Evolutionary conservation across 2,797 vertebrate genomes (phyloP).

Genomic region (Microtus obscurus): DNA sequence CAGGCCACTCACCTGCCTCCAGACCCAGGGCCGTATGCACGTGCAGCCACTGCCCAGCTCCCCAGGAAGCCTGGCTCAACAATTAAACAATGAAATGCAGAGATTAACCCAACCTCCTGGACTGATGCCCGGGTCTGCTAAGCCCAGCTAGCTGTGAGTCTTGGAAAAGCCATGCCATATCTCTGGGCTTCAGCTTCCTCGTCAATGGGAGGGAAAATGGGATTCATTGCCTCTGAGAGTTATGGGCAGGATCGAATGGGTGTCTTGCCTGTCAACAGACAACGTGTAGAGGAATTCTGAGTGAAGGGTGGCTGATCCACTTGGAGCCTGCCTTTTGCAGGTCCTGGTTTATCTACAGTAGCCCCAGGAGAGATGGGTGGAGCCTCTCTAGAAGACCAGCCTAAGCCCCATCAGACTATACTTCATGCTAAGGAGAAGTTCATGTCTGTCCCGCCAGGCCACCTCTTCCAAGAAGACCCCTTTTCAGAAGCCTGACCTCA

Average conservation of each 20-base stretch:
- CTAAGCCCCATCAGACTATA: background rate
- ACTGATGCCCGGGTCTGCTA: background rate
- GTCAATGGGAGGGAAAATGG: background rate
- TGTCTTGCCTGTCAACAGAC: rapidly evolving
- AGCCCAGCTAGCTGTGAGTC: background rate
- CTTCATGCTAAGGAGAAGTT: background rate
- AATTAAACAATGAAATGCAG: background rate
- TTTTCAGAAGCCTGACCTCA: background rate
- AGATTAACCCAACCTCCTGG: background rate
- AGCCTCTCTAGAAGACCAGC: background rate
- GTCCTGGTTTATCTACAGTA: too few relatives aligned
- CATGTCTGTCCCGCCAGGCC: background rate
- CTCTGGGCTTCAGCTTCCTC: background rate
- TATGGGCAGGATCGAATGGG: background rate
- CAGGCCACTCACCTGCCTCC: background rate
- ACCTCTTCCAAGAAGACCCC: conserved; percentile 48
- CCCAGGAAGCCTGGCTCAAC: background rate
- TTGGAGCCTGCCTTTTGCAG: background rate
- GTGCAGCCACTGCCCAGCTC: rapidly evolving
- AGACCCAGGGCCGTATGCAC: background rate
- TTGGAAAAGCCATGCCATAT: conserved; percentile 21
- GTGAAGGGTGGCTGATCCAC: rapidly evolving
- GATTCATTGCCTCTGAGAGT: background rate
- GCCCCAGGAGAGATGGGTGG: background rate
- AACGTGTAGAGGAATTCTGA: background rate